Evolutionary conservation across 1,140 invertebrate species (phyloP), one percentile per base, ranked within the genome.

Genomic region (Pentalonia nigronervosa): DNA sequence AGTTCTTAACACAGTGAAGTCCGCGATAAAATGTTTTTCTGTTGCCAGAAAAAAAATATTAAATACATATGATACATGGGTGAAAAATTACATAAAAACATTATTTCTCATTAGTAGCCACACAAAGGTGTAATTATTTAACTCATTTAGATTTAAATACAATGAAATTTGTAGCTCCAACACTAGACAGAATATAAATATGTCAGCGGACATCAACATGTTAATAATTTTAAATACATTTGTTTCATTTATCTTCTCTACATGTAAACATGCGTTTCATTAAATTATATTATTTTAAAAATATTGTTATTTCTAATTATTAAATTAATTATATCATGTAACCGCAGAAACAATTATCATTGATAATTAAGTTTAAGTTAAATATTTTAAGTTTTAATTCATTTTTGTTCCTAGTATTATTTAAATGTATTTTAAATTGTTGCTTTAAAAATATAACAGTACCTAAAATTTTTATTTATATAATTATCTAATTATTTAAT

Each of bases 21-120:
- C 56, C 56, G 89, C 7, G 7, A 7, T 14, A 67, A 90, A 90
- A 45, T 67, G 17, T 67, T 67, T 89, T 90, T n/a, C 88, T 67
- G 53, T 67, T 41, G n/a, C 25, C 36, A 67, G 25, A 41, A 90
- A 90, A 67, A 90, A 90, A 1, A 90, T 21, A 45, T 67, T 45
- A 56, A 90, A 90, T 90, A 14, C 88, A 90, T 90, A 90, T n/a
- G 89, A 90, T 90, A 90, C 53, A 90, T 48, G 30, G 89, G 36
- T 67, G 56, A 90, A 90, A 67, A 90, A 90, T 30, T 45, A 21
- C 2, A 88, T 34, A 89, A 56, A 89, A 56, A 25, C 41, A 88
- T 56, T 89, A 21, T 41, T 56, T 50, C 47, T 88, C 25, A 87
- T 41, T 41, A 41, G 9, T 30, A 34, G 20, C 53, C 8, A 53